Conservation (phyloP, 2,113 vertebrate genomes). For the Etia nguti region DNA sequence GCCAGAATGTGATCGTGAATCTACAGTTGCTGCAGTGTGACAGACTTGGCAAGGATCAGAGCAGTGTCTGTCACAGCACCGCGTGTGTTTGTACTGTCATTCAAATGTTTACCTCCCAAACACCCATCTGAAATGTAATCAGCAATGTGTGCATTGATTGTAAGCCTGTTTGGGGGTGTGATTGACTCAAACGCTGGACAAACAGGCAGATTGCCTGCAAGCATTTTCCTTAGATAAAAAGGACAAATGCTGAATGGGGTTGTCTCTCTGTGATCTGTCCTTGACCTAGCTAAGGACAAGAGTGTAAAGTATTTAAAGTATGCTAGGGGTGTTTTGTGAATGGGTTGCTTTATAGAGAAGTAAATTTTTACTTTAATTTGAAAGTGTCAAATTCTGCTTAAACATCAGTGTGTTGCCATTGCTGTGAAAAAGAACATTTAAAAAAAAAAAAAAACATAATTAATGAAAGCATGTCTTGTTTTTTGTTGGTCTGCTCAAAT, state of each 20-base stretch:
- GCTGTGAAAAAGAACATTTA: background rate
- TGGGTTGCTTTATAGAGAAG: background rate
- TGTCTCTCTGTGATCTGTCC: constrained; percentile 10
- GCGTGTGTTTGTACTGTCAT: constrained; percentile 45
- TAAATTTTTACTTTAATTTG: background rate
- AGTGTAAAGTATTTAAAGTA: background rate
- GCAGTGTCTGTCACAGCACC: constrained; percentile 20
- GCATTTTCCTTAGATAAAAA: constrained; percentile 15
- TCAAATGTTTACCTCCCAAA: constrained; percentile 63
- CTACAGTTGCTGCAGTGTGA: constrained; percentile 10
- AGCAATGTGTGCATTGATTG: constrained; percentile 47
- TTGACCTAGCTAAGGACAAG: constrained; percentile 13
- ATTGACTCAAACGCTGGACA: constrained; percentile 46
- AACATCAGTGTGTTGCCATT: background rate
- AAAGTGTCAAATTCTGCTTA: background rate
- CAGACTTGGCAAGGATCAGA: constrained; percentile 11
- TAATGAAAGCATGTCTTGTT: background rate
- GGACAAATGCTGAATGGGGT: constrained; percentile 7
- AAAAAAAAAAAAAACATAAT: background rate
- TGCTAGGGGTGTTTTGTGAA: background rate
- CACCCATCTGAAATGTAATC: constrained; percentile 50
- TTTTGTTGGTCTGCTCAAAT: background rate
- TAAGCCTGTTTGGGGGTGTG: constrained; percentile 29
- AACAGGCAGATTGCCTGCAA: constrained; percentile 21
- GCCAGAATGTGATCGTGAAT: background rate